A percentile compares a stretch with the other conserved stretches of the same genome.
Evolutionary conservation across 1,140 invertebrate genomes (phyloP).

Genomic region (Ostrea denselamellosa): DNA sequence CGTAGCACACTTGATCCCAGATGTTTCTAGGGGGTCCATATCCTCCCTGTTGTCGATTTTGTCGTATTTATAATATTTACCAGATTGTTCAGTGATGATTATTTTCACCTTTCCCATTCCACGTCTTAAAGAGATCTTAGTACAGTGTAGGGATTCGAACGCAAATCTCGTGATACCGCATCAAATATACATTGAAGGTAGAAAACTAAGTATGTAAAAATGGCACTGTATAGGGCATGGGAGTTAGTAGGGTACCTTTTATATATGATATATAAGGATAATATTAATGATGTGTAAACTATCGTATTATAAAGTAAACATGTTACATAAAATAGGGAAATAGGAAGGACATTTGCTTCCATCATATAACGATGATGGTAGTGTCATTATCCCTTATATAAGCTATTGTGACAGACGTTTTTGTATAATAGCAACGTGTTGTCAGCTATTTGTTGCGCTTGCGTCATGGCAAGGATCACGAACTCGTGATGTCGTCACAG

Average conservation of each 20-base stretch:
- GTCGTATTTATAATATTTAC: neutral
- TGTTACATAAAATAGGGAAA: neutral
- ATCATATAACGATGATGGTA: neutral
- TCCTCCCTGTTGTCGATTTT: neutral
- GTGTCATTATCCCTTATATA: neutral
- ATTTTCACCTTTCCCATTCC: neutral
- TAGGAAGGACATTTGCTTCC: neutral
- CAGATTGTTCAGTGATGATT: neutral
- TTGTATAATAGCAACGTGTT: neutral
- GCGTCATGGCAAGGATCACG: neutral
- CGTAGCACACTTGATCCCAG: neutral
- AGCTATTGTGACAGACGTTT: neutral
- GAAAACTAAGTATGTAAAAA: too few species aligned
- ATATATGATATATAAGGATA: too few species aligned
- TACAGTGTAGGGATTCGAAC: too few species aligned
- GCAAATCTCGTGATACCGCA: too few species aligned
- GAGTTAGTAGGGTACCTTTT: too few species aligned
- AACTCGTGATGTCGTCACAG: neutral
- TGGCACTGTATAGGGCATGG: too few species aligned
- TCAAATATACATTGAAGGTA: too few species aligned
- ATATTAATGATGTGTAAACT: slow-evolving; percentile 12
- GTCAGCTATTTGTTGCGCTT: neutral
- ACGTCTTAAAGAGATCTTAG: too few species aligned
- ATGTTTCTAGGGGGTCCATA: neutral
- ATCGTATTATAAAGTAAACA: neutral